Conservation (phyloP, 2,113 vertebrate species). For the Rhinopomastus cyanomelas region DNA sequence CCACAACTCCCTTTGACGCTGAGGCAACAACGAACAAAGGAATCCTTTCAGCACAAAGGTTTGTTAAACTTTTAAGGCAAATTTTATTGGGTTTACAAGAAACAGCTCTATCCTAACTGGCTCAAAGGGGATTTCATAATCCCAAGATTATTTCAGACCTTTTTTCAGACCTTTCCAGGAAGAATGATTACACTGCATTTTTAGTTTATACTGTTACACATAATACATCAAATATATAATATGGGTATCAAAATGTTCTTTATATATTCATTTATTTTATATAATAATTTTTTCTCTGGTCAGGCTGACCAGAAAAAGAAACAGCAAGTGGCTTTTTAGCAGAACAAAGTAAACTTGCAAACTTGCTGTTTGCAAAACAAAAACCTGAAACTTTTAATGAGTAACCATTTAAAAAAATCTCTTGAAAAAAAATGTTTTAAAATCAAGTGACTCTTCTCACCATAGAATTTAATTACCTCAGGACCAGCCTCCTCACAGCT, state of each 20-base stretch:
- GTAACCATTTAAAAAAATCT: not conserved
- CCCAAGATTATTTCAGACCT: not conserved
- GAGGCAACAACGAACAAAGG: slow-evolving; percentile 20
- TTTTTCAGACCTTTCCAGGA: slow-evolving; percentile 30
- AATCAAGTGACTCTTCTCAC: not conserved
- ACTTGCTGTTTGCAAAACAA: no score
- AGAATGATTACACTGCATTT: no score
- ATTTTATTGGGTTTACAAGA: not conserved
- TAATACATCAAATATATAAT: not conserved
- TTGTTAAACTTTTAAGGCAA: slow-evolving; percentile 21
- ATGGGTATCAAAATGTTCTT: not conserved
- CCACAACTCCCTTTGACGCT: not conserved
- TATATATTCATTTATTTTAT: no score
- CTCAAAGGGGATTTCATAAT: slow-evolving; percentile 30
- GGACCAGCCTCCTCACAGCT: not conserved
- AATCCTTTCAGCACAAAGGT: not conserved
- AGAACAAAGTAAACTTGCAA: no score
- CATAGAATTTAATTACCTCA: not conserved
- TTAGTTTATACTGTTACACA: no score
- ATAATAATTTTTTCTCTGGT: no score
- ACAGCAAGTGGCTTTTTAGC: no score
- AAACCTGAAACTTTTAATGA: not conserved
- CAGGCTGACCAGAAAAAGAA: no score
- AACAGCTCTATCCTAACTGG: slow-evolving; percentile 7
- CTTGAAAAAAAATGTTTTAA: no score